Evolutionary conservation across 2,888 invertebrate genomes (phyloP), one percentile per base, ranked within the genome.

Genomic region (Lymantria dispar): DNA sequence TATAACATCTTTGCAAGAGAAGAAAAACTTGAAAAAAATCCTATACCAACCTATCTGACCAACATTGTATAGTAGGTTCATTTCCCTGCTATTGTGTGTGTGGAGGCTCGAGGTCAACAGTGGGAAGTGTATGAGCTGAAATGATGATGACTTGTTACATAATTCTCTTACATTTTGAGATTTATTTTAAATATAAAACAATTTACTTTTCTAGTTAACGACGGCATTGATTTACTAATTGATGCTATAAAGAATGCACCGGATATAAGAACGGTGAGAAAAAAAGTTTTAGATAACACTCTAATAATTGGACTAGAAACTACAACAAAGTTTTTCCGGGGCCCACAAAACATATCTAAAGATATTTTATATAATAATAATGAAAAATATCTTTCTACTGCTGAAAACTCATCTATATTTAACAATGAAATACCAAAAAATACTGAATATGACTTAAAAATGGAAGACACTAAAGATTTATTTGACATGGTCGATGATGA

Each of bases 161-260:
- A 33, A 10, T 33, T 33, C 33, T 10, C 3, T 8, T 33, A 22
- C 22, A 3, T 22, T 22, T 22, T 5, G 5, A 22, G 22, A 5
- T 22, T 22, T 22, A 22, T 22, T 22, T 22, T 33, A 33, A 10
- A 38, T 38, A 2, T 38, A 38, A 2, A 3, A 38, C n/a, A 15
- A 22, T 15, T 9, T 7, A 7, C 1, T 50, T 45, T 56, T 45
- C 80, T 81, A 87, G 87, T 64, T 1, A 76, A 78, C 10, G 88
- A 89, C 49, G 88, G 87, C 0, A 84, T 88, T 47, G 87, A 89
- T 60, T 56, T 87, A 56, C 58, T 88, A 36, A 78, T 88, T 58
- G 87, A 87, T 13, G 83, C 85, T 15, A 88, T 89, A 7, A 81
- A 79, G 76, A 80, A 70, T 54, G 82, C 88, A 42, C 89, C 89